Percentiles rank a stretch among this genome's conserved stretches.
phyloP scores from a whole-genome alignment of 1,140 invertebrate genomes.

The Sminthurinus signatus region DNA sequence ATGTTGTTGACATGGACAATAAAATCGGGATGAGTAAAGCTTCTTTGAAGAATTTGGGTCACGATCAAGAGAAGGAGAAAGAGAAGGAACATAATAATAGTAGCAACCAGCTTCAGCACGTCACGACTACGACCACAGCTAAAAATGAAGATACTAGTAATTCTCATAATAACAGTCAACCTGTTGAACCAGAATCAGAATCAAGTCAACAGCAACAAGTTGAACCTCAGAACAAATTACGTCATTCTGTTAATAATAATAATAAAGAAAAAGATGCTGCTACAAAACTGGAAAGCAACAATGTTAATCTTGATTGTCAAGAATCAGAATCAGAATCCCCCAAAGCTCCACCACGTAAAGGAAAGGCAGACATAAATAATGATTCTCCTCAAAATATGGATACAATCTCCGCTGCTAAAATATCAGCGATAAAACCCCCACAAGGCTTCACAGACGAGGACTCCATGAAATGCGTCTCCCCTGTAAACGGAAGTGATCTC shows the following conservation, averaged over 20 bases:
- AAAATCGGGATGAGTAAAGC: too few relatives aligned
- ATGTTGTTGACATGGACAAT: not conserved
- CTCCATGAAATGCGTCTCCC: conserved; percentile 37
- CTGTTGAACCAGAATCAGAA: conserved; percentile 5
- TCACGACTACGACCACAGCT: not conserved
- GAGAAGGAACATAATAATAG: not conserved
- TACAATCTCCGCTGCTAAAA: conserved; percentile 16
- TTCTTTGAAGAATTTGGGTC: too few relatives aligned
- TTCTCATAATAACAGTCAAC: too few relatives aligned
- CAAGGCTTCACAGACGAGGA: conserved; percentile 31
- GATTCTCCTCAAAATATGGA: not conserved
- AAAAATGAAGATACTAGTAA: not conserved
- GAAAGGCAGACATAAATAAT: not conserved
- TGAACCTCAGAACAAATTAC: not conserved
- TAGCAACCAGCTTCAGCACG: not conserved
- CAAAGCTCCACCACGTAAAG: not conserved
- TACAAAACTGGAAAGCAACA: not conserved
- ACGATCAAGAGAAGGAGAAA: too few relatives aligned
- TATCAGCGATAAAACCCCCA: conserved; percentile 27
- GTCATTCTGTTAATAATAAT: not conserved
- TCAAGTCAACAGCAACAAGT: too few relatives aligned
- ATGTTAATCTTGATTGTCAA: not conserved
- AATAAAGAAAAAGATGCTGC: not conserved
- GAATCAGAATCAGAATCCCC: not conserved
- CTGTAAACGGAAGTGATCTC: conserved; percentile 65